Percentiles rank a stretch among this genome's conserved stretches.
Conservation (phyloP, 2,113 vertebrate genomes). For the Pongo pygmaeus region DNA sequence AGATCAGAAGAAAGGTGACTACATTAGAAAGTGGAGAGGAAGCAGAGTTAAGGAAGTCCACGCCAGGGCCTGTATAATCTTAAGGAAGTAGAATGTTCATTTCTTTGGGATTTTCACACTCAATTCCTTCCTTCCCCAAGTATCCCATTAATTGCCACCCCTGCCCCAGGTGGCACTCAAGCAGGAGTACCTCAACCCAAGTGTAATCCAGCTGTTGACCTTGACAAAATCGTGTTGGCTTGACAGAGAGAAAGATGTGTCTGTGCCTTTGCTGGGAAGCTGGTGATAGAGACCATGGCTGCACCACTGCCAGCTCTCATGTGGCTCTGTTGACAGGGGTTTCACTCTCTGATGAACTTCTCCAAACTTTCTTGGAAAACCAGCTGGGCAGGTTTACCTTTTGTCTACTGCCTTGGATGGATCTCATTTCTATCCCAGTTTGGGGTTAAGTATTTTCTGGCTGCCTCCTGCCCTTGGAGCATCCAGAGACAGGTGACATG, state of each 20-base stretch:
- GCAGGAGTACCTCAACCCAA: background rate
- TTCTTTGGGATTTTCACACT: background rate
- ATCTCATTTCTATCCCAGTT: background rate
- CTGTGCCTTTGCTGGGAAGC: background rate
- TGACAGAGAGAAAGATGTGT: background rate
- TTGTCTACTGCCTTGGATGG: background rate
- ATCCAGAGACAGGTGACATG: background rate
- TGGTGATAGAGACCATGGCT: background rate
- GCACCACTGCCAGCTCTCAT: background rate
- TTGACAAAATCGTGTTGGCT: background rate
- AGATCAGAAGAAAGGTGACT: background rate
- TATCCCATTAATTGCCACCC: background rate
- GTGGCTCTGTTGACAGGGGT: background rate
- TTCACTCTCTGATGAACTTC: background rate
- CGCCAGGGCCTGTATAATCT: background rate
- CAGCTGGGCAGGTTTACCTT: background rate
- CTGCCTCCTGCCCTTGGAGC: background rate
- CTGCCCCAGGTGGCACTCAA: background rate
- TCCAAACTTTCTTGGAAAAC: background rate
- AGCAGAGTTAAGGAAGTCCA: background rate
- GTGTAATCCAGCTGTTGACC: background rate
- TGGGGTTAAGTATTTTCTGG: slow-evolving; percentile 10
- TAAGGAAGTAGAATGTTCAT: background rate
- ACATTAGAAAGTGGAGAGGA: background rate
- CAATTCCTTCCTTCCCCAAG: background rate